Evolutionary conservation across 2,797 vertebrate genomes (phyloP), one percentile per base, ranked within the genome.

Genomic region (Psittacula echo): DNA sequence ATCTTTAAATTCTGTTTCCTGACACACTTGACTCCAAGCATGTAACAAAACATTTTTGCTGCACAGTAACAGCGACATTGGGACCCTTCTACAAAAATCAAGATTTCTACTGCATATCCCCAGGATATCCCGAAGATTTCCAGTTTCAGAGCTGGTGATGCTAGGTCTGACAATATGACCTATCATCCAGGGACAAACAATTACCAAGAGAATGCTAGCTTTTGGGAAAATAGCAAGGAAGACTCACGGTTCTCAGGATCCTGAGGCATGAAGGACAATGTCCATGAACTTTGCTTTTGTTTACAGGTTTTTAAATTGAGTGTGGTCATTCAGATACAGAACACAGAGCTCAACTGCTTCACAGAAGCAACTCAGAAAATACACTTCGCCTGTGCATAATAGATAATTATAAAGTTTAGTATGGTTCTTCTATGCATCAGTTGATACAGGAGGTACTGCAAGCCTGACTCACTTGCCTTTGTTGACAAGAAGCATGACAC

Each of bases 351-450:
- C 74, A 85, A 48, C 44, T 60, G 64, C 74, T 87, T 76, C 80
- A 90, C 32, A 92, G 77, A 77, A 75, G 29, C 64, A 85, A 34
- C 44, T 92, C 41, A 32, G 71, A 82, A 87, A 90, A 85, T 3
- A 64, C 26, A 54, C 23, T 81, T 91, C 60, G 53, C 26, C 30
- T 64, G 37, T 24, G 9, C 10, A 9, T 64, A 72, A 73, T 5
- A 62, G 84, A 77, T 41, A n/a, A 21, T 37, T 77, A 6, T 26
- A 44, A 77, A 70, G 22, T 76, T 70, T 66, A 32, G 47, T 39
- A 16, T 32, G 29, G 45, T 34, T 90, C 34, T 87, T 78, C 71
- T 27, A 39, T 1, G 7, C 3, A 0, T 64, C 67, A 66, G 71
- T 16, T 76, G 51, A 73, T 15, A 70, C 11, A 50, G 19, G 54